Evolutionary conservation across 2,113 vertebrate genomes (phyloP), one percentile per base, ranked within the genome.

Genomic region (Dipodomys merriami): DNA sequence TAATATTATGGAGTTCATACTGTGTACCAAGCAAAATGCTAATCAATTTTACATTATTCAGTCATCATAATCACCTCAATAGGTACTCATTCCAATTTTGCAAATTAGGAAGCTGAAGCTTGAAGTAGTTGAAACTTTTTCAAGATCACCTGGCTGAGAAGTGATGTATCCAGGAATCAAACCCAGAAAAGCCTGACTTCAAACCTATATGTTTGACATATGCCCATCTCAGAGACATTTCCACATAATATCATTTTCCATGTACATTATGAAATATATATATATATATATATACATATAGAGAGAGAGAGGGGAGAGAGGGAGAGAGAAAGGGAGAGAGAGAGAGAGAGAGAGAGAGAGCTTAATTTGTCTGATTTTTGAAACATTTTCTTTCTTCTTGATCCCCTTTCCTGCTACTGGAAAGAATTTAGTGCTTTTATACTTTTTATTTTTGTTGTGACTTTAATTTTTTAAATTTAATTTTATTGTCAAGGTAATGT

Each of bases 181-280:
- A 77, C 2, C 20, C 9, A 65, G 27, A 6, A 93, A 60, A 89
- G 69, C 86, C 33, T 72, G 68, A 72, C 1, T 46, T 85, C 33
- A 79, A 29, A 35, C 44, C 16, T 16, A 53, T 8, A 57, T 0
- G 1, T 39, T 80, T 76, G 25, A 46, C 0, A 65, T 29, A 7
- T 19, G 67, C 13, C 6, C 20, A 19, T 82, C 79, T 77, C 93
- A 78, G 1, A n/a, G 68, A 19, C 74, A 35, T 74, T 7, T 90
- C 0, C 27, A 69, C 27, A 60, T 1, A 83, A 13, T 86, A 6
- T 5, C 60, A 22, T 93, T 81, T 91, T 69, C 23, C 9, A 78
- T 23, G 92, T 92, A 57, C 29, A 78, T 53, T 82, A 18, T 91
- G 33, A 90, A 93, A 71, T 30, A 79, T 71, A 7, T 69, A 33